These are phyloP conservation scores for Dicerorhinus sumatrensis DNA, from an alignment of 2,113 vertebrate species.

Conservation along the genomic window DNA sequence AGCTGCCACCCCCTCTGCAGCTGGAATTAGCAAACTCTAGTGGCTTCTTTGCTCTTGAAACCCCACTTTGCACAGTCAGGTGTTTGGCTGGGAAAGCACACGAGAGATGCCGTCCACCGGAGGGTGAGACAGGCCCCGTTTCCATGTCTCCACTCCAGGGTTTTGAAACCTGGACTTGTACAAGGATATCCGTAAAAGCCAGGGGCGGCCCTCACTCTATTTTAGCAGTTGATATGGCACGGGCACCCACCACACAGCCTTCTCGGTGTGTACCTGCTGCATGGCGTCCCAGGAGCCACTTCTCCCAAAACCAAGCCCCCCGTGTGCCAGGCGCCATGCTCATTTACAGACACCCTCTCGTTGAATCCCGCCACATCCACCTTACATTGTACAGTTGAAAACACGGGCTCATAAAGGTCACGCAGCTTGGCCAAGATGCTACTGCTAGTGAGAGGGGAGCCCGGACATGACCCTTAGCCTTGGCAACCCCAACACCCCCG, in stretches of 20 bases:
- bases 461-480: neutral
- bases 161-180: neutral
- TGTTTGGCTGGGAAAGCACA: neutral
- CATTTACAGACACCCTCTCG: neutral
- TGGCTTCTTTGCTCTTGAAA: neutral
- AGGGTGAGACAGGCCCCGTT: neutral
- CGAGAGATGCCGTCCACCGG: neutral
- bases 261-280: fast-evolving
- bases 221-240: neutral
- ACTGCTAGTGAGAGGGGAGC: neutral
- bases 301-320: neutral
- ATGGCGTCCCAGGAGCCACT: fast-evolving
- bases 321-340: neutral
- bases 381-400: neutral
- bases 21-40: neutral
- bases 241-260: neutral
- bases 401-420: neutral
- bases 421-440: neutral
- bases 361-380: neutral
- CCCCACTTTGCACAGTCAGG: neutral
- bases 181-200: neutral
- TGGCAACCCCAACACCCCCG: neutral
- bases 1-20: neutral
- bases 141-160: neutral
- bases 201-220: neutral